Base-by-base conservation (phyloP, 2,888 invertebrate species). In the Strigamia maritima region DNA sequence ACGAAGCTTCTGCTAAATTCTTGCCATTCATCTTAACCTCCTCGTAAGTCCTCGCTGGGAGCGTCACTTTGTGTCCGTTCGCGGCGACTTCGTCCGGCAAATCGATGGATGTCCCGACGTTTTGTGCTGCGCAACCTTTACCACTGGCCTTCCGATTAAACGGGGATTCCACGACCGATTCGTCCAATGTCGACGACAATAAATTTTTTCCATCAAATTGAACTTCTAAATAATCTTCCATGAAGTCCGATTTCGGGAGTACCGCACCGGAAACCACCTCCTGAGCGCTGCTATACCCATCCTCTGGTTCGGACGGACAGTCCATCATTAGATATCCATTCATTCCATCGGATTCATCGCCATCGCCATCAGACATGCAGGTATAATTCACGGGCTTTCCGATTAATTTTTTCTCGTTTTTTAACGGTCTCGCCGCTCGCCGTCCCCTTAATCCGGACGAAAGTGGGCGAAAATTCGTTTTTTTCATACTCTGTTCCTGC, bases 201-300 rank as follows among this genome's bases (percentile, higher is more conserved):
- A 81, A 19, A n/a, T 54, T 79, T 3, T 80, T 80, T 4, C 26
- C 26, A 0, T 35, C 40, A n/a, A 22, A 60, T n/a, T 80, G 79
- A 14, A 81, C 49, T 38, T 81, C 81, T 26, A 81, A 76, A 49
- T 81, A 79, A 22, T 81, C 81, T 75, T 81, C 81, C 81, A 81
- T 81, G 65, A 81, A 81, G 16, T 77, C 80, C 2, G 81, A 76
- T 40, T 19, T 70, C 12, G 78, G 79, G 16, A 78, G 74, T 12
- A 79, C 79, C 2, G 76, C 80, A 19, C 78, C 38, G 7, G 28
- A n/a, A n/a, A 78, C 24, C 14, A 54, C 35, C 26, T 81, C 79
- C 14, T 80, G 60, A 8, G 75, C 70, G 12, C 80, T 81, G 49
- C 40, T 24, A 22, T 70, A 76, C 16, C 79, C 81, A 10, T 80